These are phyloP conservation scores for Vulpes vulpes DNA, from an alignment of 2,113 vertebrate genomes.

Conservation along the genomic window DNA sequence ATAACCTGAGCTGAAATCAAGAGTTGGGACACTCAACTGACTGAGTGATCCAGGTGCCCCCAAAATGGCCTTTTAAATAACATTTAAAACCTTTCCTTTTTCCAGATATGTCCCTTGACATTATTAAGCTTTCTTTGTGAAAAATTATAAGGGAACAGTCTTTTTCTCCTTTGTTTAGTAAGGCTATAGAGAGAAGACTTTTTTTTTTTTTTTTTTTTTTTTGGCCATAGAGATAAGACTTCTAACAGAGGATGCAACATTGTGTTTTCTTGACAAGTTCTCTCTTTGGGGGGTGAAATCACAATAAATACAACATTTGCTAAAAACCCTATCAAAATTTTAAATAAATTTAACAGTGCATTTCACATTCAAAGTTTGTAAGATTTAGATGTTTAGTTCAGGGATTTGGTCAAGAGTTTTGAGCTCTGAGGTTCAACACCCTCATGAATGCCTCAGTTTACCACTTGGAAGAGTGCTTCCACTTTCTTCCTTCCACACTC, in stretches of 20 bases:
- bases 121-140: not conserved
- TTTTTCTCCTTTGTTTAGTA: not conserved
- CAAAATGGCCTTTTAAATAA: not conserved
- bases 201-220: too few relatives aligned
- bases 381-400: not conserved
- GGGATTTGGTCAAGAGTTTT: not conserved
- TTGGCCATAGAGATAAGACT: not conserved
- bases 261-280: slow-evolving; percentile 12
- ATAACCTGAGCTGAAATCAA: not conserved
- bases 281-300: not conserved
- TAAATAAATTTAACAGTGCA: not conserved
- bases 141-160: not conserved
- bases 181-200: not conserved
- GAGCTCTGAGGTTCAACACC: not conserved
- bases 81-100: not conserved
- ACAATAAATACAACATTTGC: slow-evolving; percentile 16
- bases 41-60: not conserved
- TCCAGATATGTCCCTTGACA: not conserved
- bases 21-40: not conserved
- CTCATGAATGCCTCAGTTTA: not conserved
- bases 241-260: not conserved
- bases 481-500: not conserved
- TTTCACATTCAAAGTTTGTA: not conserved
- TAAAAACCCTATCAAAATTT: not conserved
- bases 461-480: not conserved